These are phyloP conservation scores for Gadopsis marmoratus DNA, from an alignment of 2,797 vertebrate species.

Conservation along the genomic window DNA sequence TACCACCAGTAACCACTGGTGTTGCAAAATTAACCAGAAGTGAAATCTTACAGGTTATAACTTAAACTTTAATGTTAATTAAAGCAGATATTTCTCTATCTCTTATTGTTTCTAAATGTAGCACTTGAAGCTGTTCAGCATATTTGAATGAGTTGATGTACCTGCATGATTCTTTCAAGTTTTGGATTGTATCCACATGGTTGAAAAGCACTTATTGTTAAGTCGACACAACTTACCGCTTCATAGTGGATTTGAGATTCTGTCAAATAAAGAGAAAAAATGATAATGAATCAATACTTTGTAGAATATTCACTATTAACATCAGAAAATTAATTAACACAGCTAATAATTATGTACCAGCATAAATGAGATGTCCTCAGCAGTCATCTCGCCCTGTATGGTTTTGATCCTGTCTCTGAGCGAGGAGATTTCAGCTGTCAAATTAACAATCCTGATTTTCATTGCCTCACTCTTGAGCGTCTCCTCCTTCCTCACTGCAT, in stretches of 20 bases:
- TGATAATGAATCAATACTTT: background rate
- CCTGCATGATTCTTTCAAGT: too few relatives aligned
- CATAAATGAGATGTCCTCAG: conserved; percentile 40
- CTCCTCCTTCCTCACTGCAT: conserved; percentile 42
- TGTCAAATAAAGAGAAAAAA: conserved; percentile 6
- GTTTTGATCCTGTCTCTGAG: conserved; percentile 25
- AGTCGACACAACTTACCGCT: conserved; percentile 17
- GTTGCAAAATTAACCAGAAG: too few relatives aligned
- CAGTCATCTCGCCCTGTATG: background rate
- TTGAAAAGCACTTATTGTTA: too few relatives aligned
- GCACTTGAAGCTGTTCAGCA: too few relatives aligned
- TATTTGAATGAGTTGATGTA: too few relatives aligned
- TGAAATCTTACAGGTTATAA: too few relatives aligned
- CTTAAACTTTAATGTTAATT: background rate
- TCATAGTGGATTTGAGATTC: conserved; percentile 29
- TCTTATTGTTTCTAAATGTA: too few relatives aligned
- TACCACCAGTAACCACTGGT: too few relatives aligned
- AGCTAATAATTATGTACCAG: conserved; percentile 31
- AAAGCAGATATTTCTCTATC: background rate
- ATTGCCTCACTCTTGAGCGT: conserved; percentile 22
- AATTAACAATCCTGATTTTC: conserved; percentile 11
- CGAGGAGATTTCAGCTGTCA: conserved; percentile 28
- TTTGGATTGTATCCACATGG: too few relatives aligned
- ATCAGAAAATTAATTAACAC: background rate
- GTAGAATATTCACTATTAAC: background rate